These are phyloP conservation scores for Phasianus colchicus DNA, from an alignment of 2,113 vertebrate species.

Conservation along the genomic window DNA sequence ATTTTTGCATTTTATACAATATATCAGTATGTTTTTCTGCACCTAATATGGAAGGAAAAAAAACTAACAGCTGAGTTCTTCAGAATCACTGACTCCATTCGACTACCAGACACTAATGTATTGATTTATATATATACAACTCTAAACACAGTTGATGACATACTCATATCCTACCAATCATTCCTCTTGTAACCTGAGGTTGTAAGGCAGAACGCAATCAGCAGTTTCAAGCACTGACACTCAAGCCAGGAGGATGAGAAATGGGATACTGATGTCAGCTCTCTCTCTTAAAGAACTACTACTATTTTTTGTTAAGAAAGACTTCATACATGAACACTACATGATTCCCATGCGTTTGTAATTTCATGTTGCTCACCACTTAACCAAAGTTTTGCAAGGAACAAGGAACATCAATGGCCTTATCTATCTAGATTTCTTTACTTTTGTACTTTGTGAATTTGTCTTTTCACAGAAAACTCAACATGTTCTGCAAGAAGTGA, in stretches of 20 bases:
- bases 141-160: background rate
- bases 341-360: background rate
- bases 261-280: background rate
- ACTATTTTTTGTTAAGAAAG: background rate
- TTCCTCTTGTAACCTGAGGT: background rate
- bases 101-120: background rate
- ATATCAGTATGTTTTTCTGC: background rate
- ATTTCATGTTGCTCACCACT: background rate
- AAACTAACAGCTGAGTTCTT: background rate
- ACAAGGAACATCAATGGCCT: background rate
- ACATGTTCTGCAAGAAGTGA: background rate
- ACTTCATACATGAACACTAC: background rate
- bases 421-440: background rate
- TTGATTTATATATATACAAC: background rate
- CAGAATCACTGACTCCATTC: background rate
- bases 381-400: background rate
- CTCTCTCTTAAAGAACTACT: background rate
- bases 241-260: background rate
- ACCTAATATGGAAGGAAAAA: background rate
- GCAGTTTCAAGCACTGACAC: background rate
- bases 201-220: background rate
- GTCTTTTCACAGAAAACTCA: background rate
- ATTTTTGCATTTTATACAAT: background rate
- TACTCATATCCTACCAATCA: background rate
- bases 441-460: background rate